Evolutionary conservation across 2,888 invertebrate species (phyloP).

Genomic region (Philereme transversata): DNA sequence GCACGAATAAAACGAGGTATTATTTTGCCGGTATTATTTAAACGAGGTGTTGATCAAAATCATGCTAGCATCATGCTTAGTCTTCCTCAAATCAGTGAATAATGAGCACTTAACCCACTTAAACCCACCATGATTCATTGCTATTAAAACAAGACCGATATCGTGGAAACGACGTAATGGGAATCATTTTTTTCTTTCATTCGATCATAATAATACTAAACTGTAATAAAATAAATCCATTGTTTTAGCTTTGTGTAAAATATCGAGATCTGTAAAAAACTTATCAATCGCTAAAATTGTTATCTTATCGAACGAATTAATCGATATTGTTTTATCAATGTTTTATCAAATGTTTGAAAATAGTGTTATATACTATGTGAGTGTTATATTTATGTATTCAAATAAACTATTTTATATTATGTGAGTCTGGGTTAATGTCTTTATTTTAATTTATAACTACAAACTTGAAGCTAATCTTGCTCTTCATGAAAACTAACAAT

Average conservation of each 20-base stretch:
- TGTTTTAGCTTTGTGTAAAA: neutral
- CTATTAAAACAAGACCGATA: no score
- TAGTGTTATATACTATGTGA: neutral
- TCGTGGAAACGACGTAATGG: no score
- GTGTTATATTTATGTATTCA: neutral
- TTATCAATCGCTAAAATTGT: neutral
- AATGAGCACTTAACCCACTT: no score
- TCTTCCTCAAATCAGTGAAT: no score
- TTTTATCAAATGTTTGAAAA: slow-evolving; percentile 1
- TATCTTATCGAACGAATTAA: slow-evolving; percentile 6
- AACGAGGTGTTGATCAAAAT: no score
- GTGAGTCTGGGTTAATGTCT: neutral
- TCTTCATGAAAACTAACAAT: neutral
- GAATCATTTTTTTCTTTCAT: no score
- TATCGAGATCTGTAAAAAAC: slow-evolving; percentile 1
- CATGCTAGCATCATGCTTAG: no score
- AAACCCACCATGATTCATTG: no score
- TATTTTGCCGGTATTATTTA: no score
- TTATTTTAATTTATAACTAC: neutral
- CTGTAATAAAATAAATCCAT: slow-evolving; percentile 3
- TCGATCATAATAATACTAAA: neutral
- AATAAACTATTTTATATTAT: neutral
- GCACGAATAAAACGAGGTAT: no score
- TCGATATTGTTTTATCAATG: slow-evolving; percentile 6
- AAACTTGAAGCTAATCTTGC: no score